Evolutionary conservation across 2,888 invertebrate genomes (phyloP).

Genomic region (Ligdia adustata): DNA sequence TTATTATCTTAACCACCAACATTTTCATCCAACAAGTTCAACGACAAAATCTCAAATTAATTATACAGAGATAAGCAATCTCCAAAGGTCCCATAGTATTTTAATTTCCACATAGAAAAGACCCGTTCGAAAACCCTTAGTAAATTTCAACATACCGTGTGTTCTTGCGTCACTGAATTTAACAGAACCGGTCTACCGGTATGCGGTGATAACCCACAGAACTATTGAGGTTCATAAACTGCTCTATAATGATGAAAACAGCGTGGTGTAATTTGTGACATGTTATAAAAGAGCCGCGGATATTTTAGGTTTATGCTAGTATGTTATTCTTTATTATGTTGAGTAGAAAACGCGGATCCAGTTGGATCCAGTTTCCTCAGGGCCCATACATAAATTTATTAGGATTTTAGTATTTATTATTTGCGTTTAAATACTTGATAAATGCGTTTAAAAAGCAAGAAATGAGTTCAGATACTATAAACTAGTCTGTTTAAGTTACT

Average conservation of each 20-base stretch:
- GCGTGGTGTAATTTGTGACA: no score
- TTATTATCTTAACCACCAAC: background rate
- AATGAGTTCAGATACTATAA: no score
- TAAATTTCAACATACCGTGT: conserved; percentile 12
- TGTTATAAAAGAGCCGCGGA: no score
- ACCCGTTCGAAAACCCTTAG: conserved; percentile 5
- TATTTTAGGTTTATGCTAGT: no score
- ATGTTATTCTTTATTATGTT: no score
- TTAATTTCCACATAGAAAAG: conserved; percentile 13
- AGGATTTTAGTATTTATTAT: no score
- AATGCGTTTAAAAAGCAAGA: no score
- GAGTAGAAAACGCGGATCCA: no score
- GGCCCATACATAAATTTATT: no score
- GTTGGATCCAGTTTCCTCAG: no score
- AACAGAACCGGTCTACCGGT: conserved; percentile 9
- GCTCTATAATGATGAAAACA: conserved; percentile 1
- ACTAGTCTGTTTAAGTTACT: no score
- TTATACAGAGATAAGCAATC: conserved; percentile 16
- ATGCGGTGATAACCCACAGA: conserved; percentile 14
- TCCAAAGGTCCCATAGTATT: conserved; percentile 5
- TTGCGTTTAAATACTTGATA: no score
- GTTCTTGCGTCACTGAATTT: conserved; percentile 16
- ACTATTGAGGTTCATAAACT: conserved; percentile 5
- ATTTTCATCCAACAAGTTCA: background rate
- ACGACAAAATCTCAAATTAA: background rate